Percentiles rank a stretch among this genome's conserved stretches.
Evolutionary conservation across 2,113 vertebrate species (phyloP).

Genomic region (Canis aureus): DNA sequence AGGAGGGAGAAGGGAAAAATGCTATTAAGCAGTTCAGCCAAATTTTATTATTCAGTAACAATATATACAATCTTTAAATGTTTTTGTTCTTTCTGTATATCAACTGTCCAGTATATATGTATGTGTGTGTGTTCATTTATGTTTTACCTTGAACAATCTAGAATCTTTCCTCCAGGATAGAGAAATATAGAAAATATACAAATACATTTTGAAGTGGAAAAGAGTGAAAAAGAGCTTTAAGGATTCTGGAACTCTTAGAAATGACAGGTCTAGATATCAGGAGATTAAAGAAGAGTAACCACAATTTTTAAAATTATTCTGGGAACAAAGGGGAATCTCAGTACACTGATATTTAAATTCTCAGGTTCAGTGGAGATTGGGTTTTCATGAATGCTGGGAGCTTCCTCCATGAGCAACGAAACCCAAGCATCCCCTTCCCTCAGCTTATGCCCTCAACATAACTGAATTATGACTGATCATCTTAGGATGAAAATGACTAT

Average conservation of each 20-base stretch:
- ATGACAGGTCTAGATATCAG: background rate
- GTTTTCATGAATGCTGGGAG: slow-evolving; percentile 41
- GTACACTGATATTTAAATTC: slow-evolving; percentile 6
- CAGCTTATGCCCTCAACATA: slow-evolving; percentile 73
- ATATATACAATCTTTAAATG: background rate
- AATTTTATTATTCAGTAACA: background rate
- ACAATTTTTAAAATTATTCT: background rate
- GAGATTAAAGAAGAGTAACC: slow-evolving; percentile 36
- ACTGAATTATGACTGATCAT: slow-evolving; percentile 75
- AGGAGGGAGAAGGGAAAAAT: background rate
- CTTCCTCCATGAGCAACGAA: slow-evolving; percentile 59
- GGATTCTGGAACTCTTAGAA: slow-evolving; percentile 15
- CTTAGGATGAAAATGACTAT: slow-evolving; percentile 72
- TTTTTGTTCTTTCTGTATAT: background rate
- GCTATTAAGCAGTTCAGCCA: background rate
- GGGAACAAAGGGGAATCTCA: background rate
- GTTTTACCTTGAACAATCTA: background rate
- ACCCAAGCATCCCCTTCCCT: slow-evolving; percentile 22
- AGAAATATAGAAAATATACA: background rate
- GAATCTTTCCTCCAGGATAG: background rate
- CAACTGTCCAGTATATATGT: background rate
- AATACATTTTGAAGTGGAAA: background rate
- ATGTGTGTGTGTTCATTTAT: background rate
- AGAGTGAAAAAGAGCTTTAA: background rate
- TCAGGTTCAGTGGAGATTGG: background rate